Percentiles rank a stretch among this genome's conserved stretches.
These are phyloP conservation scores for Psittacula derbiana DNA, from an alignment of 2,797 vertebrate genomes.

Conservation along the genomic window DNA sequence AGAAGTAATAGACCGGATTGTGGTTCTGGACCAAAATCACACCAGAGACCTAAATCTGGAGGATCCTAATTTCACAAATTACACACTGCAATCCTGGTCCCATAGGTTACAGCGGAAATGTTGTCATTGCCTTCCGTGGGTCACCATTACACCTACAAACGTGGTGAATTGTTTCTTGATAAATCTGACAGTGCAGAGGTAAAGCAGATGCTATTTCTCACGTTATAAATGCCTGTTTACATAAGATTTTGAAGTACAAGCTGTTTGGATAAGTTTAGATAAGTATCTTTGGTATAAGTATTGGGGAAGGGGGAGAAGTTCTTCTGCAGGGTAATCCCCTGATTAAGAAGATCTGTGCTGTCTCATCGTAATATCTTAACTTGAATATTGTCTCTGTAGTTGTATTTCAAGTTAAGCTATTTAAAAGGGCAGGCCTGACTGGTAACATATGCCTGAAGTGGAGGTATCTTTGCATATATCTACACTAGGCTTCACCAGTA, in stretches of 20 bases:
- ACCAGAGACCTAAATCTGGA: background rate
- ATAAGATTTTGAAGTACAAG: background rate
- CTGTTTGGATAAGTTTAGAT: background rate
- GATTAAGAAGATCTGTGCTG: background rate
- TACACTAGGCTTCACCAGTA: background rate
- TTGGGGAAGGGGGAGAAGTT: background rate
- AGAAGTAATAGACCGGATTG: background rate
- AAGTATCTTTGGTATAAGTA: background rate
- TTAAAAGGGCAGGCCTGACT: background rate
- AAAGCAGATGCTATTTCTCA: background rate
- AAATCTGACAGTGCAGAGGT: background rate
- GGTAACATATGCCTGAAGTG: background rate
- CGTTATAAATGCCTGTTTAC: background rate
- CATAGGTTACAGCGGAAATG: rapidly evolving
- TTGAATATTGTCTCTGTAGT: background rate
- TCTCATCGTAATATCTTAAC: background rate
- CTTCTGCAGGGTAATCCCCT: background rate
- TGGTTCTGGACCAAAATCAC: background rate
- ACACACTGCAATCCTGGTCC: background rate
- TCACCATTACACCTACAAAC: background rate
- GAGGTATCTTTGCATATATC: background rate
- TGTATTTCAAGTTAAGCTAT: background rate
- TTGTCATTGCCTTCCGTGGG: background rate
- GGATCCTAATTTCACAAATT: background rate
- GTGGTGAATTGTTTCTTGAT: background rate